Evolutionary conservation across 2,888 invertebrate species (phyloP).

Genomic region (Hemaris fuciformis): DNA sequence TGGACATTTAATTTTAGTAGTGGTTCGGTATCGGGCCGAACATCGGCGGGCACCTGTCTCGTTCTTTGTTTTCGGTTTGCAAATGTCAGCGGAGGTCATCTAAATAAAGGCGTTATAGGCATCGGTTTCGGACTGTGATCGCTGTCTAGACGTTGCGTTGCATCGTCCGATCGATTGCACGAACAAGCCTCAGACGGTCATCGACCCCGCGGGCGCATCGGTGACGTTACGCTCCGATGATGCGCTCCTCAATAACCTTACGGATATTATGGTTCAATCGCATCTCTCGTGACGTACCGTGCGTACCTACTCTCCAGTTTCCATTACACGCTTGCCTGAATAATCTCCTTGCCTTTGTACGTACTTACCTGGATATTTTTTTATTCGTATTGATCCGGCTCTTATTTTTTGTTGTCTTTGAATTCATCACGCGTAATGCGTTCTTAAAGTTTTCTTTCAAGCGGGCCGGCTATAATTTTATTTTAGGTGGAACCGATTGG

Average conservation of each 20-base stretch:
- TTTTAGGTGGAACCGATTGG: slow-evolving; percentile 39
- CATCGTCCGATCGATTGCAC: slow-evolving; percentile 80
- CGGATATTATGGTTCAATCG: slow-evolving; percentile 59
- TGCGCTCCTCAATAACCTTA: slow-evolving; percentile 73
- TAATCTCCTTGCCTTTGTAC: slow-evolving; percentile 7
- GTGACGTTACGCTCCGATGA: slow-evolving; percentile 80
- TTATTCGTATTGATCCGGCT: slow-evolving; percentile 9
- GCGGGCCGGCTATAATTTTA: slow-evolving; percentile 49
- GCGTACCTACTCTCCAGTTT: neutral
- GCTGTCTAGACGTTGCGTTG: slow-evolving; percentile 78
- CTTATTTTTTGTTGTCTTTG: slow-evolving; percentile 24
- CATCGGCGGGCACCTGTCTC: slow-evolving; percentile 73
- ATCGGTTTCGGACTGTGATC: slow-evolving; percentile 70
- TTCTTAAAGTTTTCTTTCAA: slow-evolving; percentile 47
- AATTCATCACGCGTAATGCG: slow-evolving; percentile 49
- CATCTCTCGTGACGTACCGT: slow-evolving; percentile 39
- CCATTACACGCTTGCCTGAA: slow-evolving; percentile 5
- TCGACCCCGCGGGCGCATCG: slow-evolving; percentile 79
- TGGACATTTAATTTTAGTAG: slow-evolving; percentile 71
- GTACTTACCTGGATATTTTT: slow-evolving; percentile 6
- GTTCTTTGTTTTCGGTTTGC: slow-evolving; percentile 76
- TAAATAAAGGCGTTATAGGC: slow-evolving; percentile 75
- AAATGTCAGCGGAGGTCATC: slow-evolving; percentile 80
- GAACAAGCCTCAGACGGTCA: slow-evolving; percentile 77
- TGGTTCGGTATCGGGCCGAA: slow-evolving; percentile 47